Conservation (phyloP, 1,140 invertebrate genomes). For the Tetramorium simillimum region DNA sequence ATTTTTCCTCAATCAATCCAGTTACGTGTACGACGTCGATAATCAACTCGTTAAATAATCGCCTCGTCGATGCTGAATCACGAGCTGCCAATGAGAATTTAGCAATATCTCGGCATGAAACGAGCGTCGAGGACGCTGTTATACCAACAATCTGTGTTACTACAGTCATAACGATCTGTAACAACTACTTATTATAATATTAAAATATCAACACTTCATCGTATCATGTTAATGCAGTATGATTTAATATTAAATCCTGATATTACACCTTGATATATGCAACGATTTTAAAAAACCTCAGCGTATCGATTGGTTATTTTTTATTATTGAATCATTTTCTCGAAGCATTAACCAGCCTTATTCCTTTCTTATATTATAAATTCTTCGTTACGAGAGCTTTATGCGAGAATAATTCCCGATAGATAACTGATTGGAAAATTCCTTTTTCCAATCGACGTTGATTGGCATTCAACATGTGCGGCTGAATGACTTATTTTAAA, state of each 20-base stretch:
- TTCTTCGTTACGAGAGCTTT: neutral
- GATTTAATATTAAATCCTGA: neutral
- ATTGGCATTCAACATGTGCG: neutral
- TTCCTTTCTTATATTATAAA: neutral
- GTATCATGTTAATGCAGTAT: neutral
- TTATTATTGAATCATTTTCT: neutral
- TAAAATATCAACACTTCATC: neutral
- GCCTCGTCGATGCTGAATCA: neutral
- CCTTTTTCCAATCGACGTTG: slow-evolving; percentile 12
- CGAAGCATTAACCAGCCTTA: neutral
- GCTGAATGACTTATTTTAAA: slow-evolving; percentile 21
- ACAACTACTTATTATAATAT: neutral
- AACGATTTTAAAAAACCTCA: neutral
- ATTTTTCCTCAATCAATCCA: slow-evolving; percentile 9
- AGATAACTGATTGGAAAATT: neutral
- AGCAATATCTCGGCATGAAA: slow-evolving; percentile 6
- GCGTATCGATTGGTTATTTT: neutral
- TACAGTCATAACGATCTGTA: neutral
- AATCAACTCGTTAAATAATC: slow-evolving; percentile 40
- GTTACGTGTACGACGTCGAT: neutral
- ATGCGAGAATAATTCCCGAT: neutral
- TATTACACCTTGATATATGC: neutral
- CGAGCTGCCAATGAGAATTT: neutral
- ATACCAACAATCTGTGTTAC: neutral
- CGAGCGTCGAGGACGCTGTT: neutral